Conservation (phyloP, 37 sponge, comb jelly and placozoan species). For the Petrosia ficiformis region DNA sequence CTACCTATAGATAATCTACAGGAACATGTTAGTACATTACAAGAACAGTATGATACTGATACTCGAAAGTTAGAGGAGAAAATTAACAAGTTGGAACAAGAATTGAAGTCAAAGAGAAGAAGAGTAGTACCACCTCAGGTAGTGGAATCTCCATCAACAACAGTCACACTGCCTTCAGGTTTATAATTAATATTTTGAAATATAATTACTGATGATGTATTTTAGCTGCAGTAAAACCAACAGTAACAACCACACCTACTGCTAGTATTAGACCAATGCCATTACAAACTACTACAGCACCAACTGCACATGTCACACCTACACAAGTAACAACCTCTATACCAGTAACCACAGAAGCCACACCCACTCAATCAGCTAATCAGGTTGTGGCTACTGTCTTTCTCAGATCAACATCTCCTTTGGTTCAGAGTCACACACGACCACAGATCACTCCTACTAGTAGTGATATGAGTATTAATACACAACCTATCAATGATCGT, state of each 20-base stretch:
- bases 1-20: no score
- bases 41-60: slow-evolving; percentile 16
- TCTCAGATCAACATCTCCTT: slow-evolving; percentile 44
- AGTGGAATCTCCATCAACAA: neutral
- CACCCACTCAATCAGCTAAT: slow-evolving; percentile 5
- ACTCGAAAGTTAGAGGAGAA: slow-evolving; percentile 10
- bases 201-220: neutral
- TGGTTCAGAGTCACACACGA: neutral
- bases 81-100: slow-evolving; percentile 34
- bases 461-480: neutral
- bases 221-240: slow-evolving; percentile 58
- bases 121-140: slow-evolving; percentile 20
- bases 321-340: slow-evolving; percentile 46
- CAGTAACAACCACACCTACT: slow-evolving; percentile 70
- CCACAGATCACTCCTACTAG: slow-evolving; percentile 17
- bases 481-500: neutral
- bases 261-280: slow-evolving; percentile 72
- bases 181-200: neutral
- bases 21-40: slow-evolving; percentile 4
- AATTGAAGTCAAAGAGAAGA: slow-evolving; percentile 35
- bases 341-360: slow-evolving; percentile 14
- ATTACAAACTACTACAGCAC: slow-evolving; percentile 42
- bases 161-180: neutral
- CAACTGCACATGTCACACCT: slow-evolving; percentile 68
- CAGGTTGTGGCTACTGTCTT: slow-evolving; percentile 43